Evolutionary conservation across 2,888 invertebrate species (phyloP), one percentile per base, ranked within the genome.

Genomic region (Synergus gifuensis): DNA sequence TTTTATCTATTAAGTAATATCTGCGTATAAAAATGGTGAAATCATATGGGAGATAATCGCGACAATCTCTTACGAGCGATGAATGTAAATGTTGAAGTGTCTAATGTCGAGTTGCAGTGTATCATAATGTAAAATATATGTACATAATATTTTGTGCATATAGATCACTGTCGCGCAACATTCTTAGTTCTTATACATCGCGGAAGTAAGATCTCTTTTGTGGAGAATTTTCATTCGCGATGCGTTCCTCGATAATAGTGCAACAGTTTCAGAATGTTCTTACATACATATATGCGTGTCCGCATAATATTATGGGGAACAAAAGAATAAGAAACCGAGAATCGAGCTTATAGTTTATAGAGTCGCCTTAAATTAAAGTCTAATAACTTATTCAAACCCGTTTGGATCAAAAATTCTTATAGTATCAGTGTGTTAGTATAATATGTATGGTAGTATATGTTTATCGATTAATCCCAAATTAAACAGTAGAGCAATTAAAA

Each of bases 141-240:
- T 73, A 73, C 73, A 28, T 28, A 28, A 73, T 73, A 73, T 73
- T 73, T 73, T 73, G 49, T 73, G 54, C 73, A 73, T 73, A 73
- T 73, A 73, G 73, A 73, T 73, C 73, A 73, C 73, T 73, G 73
- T 73, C 73, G 73, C 49, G 73, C 73, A 73, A 73, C 73, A 73
- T 73, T 73, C 73, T 73, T 28, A 28, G 28, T 28, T 28, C 28
- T 28, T 28, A 28, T 73, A 73, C 73, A 73, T 83, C 69, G 81
- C 81, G 84, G 84, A 84, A 83, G 84, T 82, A 80, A 79, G 82
- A 84, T 83, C 82, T 81, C 78, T 73, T 81, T 83, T 79, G 67
- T n/a, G 44, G 77, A 49, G 82, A 76, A 78, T 83, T 82, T 84
- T 81, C 77, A 78, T 82, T 81, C 78, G 82, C 77, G 79, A 80